phyloP scores from a whole-genome alignment of 2,113 vertebrate species.

The Mohoua ochrocephala region DNA sequence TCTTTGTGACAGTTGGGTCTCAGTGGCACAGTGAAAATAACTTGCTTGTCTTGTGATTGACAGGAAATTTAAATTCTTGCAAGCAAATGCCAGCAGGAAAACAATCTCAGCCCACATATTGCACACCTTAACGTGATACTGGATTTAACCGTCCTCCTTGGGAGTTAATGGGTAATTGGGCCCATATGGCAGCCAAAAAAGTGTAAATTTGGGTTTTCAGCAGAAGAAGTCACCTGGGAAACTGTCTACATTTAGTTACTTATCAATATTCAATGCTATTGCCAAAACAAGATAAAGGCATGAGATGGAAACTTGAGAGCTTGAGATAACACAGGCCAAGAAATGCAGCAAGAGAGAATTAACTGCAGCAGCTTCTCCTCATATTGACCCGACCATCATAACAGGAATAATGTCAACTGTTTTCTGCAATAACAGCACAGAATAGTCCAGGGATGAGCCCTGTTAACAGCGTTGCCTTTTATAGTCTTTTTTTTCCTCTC shows the following conservation, averaged over 20 bases:
- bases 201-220: neutral
- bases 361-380: neutral
- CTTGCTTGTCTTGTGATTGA: slow-evolving; percentile 30
- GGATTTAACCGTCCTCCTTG: neutral
- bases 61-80: slow-evolving; percentile 35
- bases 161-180: neutral
- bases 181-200: slow-evolving; percentile 10
- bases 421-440: neutral
- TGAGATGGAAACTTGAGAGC: neutral
- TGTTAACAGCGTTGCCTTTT: neutral
- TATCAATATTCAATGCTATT: neutral
- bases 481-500: neutral
- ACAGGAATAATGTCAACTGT: neutral
- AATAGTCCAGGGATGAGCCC: neutral
- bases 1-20: slow-evolving; percentile 16
- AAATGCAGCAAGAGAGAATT: neutral
- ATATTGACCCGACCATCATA: neutral
- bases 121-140: neutral
- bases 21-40: slow-evolving; percentile 17
- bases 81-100: slow-evolving; percentile 30
- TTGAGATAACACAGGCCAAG: neutral
- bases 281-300: neutral
- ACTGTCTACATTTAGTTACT: neutral
- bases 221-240: slow-evolving; percentile 33
- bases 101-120: neutral